A percentile compares a stretch with the other conserved stretches of the same genome.
Evolutionary conservation across 2,888 invertebrate genomes (phyloP).

Genomic region (Loripinus fragilis): DNA sequence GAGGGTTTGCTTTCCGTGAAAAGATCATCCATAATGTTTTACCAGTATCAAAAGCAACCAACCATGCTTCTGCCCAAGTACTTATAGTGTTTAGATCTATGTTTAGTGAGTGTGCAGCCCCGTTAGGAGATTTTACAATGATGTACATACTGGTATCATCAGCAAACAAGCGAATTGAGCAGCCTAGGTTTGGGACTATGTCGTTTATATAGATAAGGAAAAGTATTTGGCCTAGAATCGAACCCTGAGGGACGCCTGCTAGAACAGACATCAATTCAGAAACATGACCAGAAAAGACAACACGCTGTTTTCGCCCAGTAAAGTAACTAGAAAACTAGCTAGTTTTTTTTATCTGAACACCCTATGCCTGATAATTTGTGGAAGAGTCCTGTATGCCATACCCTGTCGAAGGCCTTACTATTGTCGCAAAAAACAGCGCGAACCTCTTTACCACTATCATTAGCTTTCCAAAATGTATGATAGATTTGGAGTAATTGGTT

Average conservation of each 20-base stretch:
- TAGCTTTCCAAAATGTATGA: too few species aligned
- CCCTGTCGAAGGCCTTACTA: too few species aligned
- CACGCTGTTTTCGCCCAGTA: too few species aligned
- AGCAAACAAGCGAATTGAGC: not conserved
- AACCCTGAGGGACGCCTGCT: not conserved
- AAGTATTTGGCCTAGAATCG: not conserved
- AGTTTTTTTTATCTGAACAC: too few species aligned
- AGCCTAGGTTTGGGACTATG: not conserved
- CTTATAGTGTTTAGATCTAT: not conserved
- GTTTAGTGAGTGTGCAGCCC: not conserved
- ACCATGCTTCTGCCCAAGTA: not conserved
- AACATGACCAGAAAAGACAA: too few species aligned
- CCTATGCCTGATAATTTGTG: too few species aligned
- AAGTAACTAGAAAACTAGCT: too few species aligned
- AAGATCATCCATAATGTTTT: not conserved
- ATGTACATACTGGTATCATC: slow-evolving; percentile 4
- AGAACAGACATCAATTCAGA: not conserved
- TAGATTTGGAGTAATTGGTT: too few species aligned
- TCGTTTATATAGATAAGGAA: not conserved
- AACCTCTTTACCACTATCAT: too few species aligned
- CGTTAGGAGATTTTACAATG: not conserved
- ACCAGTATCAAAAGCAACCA: not conserved
- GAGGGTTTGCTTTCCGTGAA: not conserved
- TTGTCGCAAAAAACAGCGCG: too few species aligned
- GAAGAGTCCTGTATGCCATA: too few species aligned